These are phyloP conservation scores for Saguinus midas DNA, from an alignment of 2,113 vertebrate species.

Conservation along the genomic window DNA sequence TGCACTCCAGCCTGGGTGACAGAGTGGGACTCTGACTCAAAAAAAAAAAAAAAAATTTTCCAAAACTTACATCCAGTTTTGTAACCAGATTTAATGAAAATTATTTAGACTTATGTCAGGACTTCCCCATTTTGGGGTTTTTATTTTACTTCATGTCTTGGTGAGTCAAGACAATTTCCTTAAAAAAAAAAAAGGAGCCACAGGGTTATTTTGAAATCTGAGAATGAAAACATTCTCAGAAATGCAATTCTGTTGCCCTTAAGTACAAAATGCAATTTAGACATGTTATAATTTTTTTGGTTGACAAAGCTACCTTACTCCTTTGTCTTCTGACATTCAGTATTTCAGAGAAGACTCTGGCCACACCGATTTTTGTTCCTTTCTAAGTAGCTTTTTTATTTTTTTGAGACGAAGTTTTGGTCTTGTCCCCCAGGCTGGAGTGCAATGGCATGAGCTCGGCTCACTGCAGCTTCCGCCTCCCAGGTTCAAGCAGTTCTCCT, in stretches of 20 bases:
- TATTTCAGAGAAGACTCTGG: neutral
- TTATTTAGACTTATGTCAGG: neutral
- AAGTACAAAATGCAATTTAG: neutral
- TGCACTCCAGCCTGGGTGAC: no score
- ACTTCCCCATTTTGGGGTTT: constrained; percentile 45
- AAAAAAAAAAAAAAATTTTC: neutral
- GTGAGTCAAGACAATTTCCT: constrained; percentile 14
- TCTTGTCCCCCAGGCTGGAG: no score
- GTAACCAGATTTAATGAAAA: neutral
- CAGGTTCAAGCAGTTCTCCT: no score
- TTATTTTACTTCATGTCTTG: constrained; percentile 25
- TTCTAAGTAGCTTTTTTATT: neutral
- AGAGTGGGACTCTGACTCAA: no score
- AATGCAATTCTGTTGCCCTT: neutral
- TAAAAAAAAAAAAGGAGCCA: neutral
- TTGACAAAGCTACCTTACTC: neutral
- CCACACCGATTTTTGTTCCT: neutral
- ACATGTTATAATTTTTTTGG: neutral
- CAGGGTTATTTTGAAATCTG: neutral
- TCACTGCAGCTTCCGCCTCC: no score
- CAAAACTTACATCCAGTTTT: neutral
- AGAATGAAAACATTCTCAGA: constrained; percentile 17
- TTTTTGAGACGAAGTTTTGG: no score
- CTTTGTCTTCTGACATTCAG: neutral
- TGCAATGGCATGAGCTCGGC: no score